Percentiles rank a stretch among this genome's conserved stretches.
Conservation (phyloP, 1,140 invertebrate genomes). For the Mactra quadrangularis region DNA sequence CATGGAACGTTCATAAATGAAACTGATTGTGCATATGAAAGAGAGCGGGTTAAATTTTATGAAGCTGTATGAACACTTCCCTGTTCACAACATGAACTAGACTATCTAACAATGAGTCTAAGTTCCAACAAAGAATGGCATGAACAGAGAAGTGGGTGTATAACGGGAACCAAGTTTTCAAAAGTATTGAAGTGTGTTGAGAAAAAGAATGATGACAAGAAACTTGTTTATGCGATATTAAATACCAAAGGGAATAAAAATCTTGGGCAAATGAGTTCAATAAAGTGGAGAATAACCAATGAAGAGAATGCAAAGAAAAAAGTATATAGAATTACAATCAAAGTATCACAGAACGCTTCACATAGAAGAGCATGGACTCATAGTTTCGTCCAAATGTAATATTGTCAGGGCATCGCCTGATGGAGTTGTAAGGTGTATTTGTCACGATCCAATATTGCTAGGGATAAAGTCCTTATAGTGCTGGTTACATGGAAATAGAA, state of each 20-base stretch:
- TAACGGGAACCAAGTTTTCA: neutral
- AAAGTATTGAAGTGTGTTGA: constrained; percentile 6
- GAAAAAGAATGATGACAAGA: neutral
- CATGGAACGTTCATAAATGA: no score
- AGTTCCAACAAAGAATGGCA: neutral
- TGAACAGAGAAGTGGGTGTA: constrained; percentile 1
- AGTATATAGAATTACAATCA: neutral
- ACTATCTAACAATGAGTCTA: neutral
- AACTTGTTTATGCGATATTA: neutral
- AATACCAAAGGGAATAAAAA: neutral
- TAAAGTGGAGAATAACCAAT: constrained; percentile 25
- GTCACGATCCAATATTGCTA: no score
- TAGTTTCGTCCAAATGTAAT: neutral
- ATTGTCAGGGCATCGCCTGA: constrained; percentile 17
- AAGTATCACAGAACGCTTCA: neutral
- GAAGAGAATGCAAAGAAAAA: constrained; percentile 5
- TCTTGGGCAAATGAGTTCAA: neutral
- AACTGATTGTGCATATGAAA: no score
- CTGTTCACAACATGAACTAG: no score
- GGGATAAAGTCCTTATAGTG: constrained; percentile 2
- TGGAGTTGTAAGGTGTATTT: no score
- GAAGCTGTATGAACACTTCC: no score
- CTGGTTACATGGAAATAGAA: neutral
- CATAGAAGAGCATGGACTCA: constrained; percentile 1
- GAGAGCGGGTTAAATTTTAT: no score